Conservation (phyloP, 2,888 invertebrate species). For the Dendrolimus pini region DNA sequence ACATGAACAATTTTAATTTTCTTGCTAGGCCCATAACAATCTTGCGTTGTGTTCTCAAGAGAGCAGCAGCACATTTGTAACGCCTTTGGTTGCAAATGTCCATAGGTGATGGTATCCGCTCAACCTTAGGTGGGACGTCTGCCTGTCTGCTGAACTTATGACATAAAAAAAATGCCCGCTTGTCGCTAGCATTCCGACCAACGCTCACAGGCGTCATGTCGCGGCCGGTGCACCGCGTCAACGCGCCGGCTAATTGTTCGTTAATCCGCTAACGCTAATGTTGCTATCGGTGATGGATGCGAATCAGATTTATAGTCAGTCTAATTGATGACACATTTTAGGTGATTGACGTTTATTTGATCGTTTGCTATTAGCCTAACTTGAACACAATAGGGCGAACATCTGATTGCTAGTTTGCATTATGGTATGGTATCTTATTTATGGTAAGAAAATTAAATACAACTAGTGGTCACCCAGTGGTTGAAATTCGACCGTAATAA, state of each 20-base stretch:
- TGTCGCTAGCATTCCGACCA: slow-evolving; percentile 1
- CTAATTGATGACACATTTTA: background rate
- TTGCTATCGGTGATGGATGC: slow-evolving; percentile 28
- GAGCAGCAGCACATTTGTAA: too few species aligned
- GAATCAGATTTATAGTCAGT: background rate
- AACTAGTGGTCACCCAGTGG: too few species aligned
- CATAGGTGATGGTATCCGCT: too few species aligned
- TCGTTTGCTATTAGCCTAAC: background rate
- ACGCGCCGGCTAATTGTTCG: slow-evolving; percentile 28
- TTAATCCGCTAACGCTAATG: slow-evolving; percentile 38
- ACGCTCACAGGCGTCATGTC: slow-evolving; percentile 5
- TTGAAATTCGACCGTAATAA: too few species aligned
- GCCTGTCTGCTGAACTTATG: background rate
- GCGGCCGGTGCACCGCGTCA: slow-evolving; percentile 10
- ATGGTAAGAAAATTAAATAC: too few species aligned
- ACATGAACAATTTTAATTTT: too few species aligned
- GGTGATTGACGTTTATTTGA: background rate
- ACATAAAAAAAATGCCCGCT: background rate
- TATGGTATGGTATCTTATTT: too few species aligned
- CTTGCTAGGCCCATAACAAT: too few species aligned
- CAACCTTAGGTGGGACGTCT: background rate
- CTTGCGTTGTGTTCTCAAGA: too few species aligned
- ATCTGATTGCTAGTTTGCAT: too few species aligned
- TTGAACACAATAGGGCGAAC: too few species aligned
- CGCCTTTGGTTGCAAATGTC: too few species aligned